phyloP scores from a whole-genome alignment of 2,113 vertebrate genomes.

The Jacana jacana region DNA sequence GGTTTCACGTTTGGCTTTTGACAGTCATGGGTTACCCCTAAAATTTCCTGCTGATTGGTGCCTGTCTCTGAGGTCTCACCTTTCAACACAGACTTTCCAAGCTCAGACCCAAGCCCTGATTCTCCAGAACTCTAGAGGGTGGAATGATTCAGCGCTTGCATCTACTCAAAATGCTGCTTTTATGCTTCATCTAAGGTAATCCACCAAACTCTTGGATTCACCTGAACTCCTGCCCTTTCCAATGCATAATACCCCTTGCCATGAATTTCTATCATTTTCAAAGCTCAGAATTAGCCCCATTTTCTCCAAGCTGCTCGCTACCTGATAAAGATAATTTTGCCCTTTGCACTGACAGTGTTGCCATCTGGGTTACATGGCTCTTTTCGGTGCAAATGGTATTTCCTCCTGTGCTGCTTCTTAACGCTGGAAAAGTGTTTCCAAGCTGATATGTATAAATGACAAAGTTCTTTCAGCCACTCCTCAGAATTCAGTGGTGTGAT shows the following conservation, averaged over 20 bases:
- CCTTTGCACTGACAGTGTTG: neutral
- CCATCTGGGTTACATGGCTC: neutral
- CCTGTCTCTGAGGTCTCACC: neutral
- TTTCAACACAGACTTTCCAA: neutral
- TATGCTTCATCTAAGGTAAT: neutral
- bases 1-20: neutral
- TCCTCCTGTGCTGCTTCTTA: neutral
- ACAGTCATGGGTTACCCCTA: neutral
- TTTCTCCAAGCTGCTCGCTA: neutral
- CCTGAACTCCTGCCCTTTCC: neutral
- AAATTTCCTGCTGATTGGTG: neutral
- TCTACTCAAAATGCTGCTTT: neutral
- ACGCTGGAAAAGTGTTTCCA: neutral
- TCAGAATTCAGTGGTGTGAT: neutral
- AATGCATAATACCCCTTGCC: neutral
- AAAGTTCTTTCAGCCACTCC: slow-evolving; percentile 7
- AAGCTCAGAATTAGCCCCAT: neutral
- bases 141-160: neutral
- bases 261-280: neutral
- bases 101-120: neutral
- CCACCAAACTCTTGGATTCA: neutral
- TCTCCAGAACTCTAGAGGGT: neutral
- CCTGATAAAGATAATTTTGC: neutral
- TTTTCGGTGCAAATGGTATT: neutral
- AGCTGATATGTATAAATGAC: neutral